These are phyloP conservation scores for Allygus modestus DNA, from an alignment of 2,888 invertebrate genomes.

Conservation along the genomic window DNA sequence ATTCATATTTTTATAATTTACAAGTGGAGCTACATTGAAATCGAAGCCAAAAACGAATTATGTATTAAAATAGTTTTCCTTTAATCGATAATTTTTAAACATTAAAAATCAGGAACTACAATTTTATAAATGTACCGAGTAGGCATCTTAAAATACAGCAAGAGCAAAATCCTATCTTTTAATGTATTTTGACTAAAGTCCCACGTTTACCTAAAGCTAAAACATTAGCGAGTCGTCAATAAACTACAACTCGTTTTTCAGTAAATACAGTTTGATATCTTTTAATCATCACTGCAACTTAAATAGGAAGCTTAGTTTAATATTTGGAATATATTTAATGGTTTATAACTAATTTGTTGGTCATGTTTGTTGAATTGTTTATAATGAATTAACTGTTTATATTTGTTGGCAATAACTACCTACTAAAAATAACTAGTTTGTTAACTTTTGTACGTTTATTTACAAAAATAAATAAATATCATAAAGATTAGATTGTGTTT, in stretches of 20 bases:
- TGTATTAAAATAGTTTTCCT: too few species aligned
- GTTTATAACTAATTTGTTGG: too few species aligned
- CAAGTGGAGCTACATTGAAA: too few species aligned
- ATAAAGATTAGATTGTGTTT: slow-evolving; percentile 36
- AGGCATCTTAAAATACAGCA: neutral
- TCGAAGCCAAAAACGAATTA: too few species aligned
- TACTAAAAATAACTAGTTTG: neutral
- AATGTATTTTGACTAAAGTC: neutral
- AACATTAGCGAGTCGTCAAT: neutral
- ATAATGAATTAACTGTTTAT: too few species aligned
- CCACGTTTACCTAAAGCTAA: neutral
- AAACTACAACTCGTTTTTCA: neutral
- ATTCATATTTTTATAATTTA: too few species aligned
- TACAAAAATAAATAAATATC: slow-evolving; percentile 43
- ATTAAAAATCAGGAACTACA: neutral
- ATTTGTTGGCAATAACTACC: too few species aligned
- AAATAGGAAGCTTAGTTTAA: neutral
- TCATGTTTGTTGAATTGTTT: too few species aligned
- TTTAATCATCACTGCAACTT: neutral
- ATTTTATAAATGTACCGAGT: too few species aligned
- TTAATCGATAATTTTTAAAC: too few species aligned
- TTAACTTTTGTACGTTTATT: slow-evolving; percentile 25
- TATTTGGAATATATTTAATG: neutral
- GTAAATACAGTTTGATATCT: slow-evolving; percentile 8
- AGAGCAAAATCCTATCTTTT: neutral